Percentiles rank a stretch among this genome's conserved stretches.
phyloP scores from a whole-genome alignment of 2,113 vertebrate genomes.

The Crypturellus undulatus region DNA sequence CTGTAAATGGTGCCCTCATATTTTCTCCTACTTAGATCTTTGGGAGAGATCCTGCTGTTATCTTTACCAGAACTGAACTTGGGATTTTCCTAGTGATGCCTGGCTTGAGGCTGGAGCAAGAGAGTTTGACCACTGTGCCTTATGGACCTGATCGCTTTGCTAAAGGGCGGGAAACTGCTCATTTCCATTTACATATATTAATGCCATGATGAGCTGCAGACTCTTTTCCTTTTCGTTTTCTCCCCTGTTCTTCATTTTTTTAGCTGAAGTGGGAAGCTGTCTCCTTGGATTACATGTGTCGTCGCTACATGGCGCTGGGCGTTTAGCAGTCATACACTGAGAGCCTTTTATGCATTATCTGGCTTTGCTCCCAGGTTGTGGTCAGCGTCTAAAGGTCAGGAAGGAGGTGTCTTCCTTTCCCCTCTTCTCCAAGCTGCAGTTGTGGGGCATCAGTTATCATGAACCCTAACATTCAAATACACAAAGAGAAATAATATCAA shows the following conservation, averaged over 20 bases:
- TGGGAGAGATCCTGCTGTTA: neutral
- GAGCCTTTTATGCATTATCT: neutral
- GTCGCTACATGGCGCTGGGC: neutral
- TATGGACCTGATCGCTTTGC: accelerated
- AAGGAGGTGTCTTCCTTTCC: neutral
- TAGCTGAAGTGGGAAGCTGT: neutral
- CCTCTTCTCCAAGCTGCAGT: accelerated
- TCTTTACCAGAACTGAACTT: neutral
- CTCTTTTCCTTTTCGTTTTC: neutral
- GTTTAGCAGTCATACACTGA: neutral
- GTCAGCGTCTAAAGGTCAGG: neutral
- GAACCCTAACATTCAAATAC: neutral
- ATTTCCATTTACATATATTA: neutral
- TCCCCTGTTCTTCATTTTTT: neutral
- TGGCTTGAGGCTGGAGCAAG: neutral
- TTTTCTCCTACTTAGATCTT: neutral
- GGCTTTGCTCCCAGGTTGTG: neutral
- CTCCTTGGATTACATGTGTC: neutral
- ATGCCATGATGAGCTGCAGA: neutral
- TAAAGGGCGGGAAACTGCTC: neutral
- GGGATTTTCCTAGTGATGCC: neutral
- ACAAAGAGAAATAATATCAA: neutral
- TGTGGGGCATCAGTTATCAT: neutral
- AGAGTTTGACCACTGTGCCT: too few relatives aligned
- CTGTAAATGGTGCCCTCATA: neutral